Evolutionary conservation across 2,888 invertebrate species (phyloP).

Genomic region (Drosophila nr. medialis): DNA sequence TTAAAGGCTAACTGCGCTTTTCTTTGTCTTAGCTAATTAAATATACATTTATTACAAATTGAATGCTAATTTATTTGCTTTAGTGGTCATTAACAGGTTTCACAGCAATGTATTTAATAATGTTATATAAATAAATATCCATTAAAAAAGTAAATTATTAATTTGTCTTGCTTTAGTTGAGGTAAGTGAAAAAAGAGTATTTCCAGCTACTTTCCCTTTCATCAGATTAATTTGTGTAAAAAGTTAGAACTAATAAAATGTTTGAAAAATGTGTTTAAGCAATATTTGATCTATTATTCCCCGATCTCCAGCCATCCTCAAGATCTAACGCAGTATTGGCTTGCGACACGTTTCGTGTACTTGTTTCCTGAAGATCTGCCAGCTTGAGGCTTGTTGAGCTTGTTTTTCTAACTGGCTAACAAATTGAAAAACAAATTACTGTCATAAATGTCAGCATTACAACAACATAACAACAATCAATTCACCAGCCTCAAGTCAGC

Average conservation of each 20-base stretch:
- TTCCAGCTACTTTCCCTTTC: background rate
- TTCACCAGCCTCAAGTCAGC: slow-evolving; percentile 73
- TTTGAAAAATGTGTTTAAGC: background rate
- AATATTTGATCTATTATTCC: background rate
- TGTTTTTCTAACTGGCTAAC: slow-evolving; percentile 56
- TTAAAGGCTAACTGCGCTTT: background rate
- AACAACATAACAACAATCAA: slow-evolving; percentile 74
- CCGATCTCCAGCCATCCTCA: background rate
- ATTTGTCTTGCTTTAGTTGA: background rate
- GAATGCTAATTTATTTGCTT: background rate
- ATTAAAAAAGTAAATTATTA: background rate
- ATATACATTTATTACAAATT: background rate
- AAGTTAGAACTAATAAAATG: background rate
- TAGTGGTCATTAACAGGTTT: background rate
- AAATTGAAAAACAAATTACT: slow-evolving; percentile 79
- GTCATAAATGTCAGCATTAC: slow-evolving; percentile 78
- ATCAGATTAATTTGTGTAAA: background rate
- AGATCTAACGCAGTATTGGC: background rate
- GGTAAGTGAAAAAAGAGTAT: background rate
- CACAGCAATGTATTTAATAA: background rate
- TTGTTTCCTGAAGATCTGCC: slow-evolving; percentile 8
- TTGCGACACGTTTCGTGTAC: background rate
- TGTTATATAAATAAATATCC: background rate
- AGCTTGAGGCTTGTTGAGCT: slow-evolving; percentile 11
- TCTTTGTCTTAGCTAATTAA: background rate